Base-by-base conservation (phyloP, 2,113 vertebrate genomes). In the Platichthys stellatus region DNA sequence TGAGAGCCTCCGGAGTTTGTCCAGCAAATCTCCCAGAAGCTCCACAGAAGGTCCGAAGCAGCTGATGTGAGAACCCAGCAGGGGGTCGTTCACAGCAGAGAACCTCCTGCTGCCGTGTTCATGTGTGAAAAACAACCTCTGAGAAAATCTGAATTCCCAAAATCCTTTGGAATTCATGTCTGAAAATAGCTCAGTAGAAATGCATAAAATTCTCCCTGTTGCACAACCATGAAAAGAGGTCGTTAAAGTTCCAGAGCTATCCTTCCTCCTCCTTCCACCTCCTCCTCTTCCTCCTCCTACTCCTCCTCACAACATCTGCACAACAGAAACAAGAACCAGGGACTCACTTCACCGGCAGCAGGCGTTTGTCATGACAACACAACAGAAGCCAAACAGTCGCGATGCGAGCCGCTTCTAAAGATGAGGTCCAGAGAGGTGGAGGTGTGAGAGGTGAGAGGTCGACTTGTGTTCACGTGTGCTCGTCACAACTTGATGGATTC, bases 301-400 rank as follows among this genome's bases (percentile, higher is more conserved):
- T 67, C 74, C 76, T 65, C 71, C 81, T 78, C 78, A 69, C 17
- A 71, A 88, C 82, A 88, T 83, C 65, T 81, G 86, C 57, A 53
- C 18, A 57, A 53, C 57, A 58, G 62, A 54, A 76, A 62, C 68
- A 49, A 17, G 15, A 47, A 31, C 14, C 24, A 68, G 61, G 62
- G 63, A 78, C 73, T 66, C 64, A 61, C 43, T 21, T 71, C 63
- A 38, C 28, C 51, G 23, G 53, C 76, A 75, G 59, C 47, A 38
- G 70, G 65, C 26, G 14, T 66, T 53, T 57, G 63, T 72, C 66
- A 53, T 53, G 66, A 69, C 58, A 5, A 66, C 74, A 11, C 53
- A 54, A 3, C n/a, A 20, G 6, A 2, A 2, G 9, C 53, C 20
- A 54, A 20, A 54, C 2, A 11, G 53, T 8, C 53, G 8, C 8